Evolutionary conservation across 2,888 invertebrate genomes (phyloP), one percentile per base, ranked within the genome.

Genomic region (Machimus atricapillus): DNA sequence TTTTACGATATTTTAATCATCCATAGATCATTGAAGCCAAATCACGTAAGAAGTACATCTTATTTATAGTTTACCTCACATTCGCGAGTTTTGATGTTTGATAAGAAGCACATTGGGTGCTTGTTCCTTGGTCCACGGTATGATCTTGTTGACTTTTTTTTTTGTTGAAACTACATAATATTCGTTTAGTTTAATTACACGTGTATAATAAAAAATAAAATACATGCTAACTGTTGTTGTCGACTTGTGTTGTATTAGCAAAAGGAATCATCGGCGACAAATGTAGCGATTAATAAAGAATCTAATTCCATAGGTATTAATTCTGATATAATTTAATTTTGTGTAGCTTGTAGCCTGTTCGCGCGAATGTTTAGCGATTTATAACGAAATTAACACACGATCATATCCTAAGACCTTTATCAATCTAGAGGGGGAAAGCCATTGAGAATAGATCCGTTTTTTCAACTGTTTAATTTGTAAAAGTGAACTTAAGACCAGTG

Each of bases 31-130:
- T 74, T 46, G 40, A 73, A 73, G 73, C 73, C 66, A 85, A 85
- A 85, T 73, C 73, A 73, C 73, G 66, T 23, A 66, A 66, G 66
- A 66, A 85, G 40, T 40, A 40, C 37, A 73, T 85, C 74, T 85
- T 66, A 66, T 66, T 66, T 66, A 66, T 66, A 66, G 66, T 66
- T 66, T 66, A 27, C 23, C 66, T 66, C 66, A 66, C 66, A 9
- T 66, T 66, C 66, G 66, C 27, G 23, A 66, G 27, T 66, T 66
- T 66, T 66, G 66, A 66, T 9, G 66, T 66, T 66, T 23, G 23
- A 66, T 66, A 66, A 27, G 66, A 66, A 66, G 66, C 66, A 66
- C 66, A 66, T 66, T 66, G 23, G 66, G 66, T 27, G 66, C 66
- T 66, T 23, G 66, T 66, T 66, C 66, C 66, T 66, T 66, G 66